A percentile compares a stretch with the other conserved stretches of the same genome.
phyloP scores from a whole-genome alignment of 2,888 invertebrate genomes.

The Chloroclystis v-ata region DNA sequence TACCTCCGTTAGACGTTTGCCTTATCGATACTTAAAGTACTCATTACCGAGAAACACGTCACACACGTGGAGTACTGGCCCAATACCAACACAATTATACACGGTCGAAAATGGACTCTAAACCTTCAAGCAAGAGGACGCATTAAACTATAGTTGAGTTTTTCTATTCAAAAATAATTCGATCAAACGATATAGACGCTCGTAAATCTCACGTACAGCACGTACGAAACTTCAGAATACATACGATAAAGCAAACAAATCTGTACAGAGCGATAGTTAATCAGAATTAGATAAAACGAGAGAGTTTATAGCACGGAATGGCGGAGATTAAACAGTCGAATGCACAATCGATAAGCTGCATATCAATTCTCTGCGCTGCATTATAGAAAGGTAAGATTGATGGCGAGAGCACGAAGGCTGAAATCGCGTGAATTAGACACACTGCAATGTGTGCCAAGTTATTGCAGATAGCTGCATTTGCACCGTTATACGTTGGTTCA shows the following conservation, averaged over 20 bases:
- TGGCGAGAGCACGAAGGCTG: conserved; percentile 26
- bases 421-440: conserved; percentile 35
- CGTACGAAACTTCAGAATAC: conserved; percentile 19
- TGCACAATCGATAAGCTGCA: conserved; percentile 7
- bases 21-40: conserved; percentile 44
- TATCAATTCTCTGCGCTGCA: conserved; percentile 13
- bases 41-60: conserved; percentile 12
- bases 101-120: not conserved
- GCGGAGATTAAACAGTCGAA: not conserved
- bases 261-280: conserved; percentile 25
- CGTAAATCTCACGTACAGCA: conserved; percentile 11
- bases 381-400: conserved; percentile 30
- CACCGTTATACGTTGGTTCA: conserved; percentile 51
- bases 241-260: conserved; percentile 29
- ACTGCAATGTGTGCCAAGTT: conserved; percentile 42
- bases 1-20: conserved; percentile 68
- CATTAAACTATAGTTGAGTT: not conserved
- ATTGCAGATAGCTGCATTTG: conserved; percentile 40
- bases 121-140: conserved; percentile 5
- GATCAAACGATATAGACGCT: conserved; percentile 6
- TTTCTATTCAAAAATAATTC: not conserved
- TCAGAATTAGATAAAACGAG: conserved; percentile 24
- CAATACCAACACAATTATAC: conserved; percentile 4
- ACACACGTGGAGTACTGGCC: conserved; percentile 14
- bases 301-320: conserved; percentile 21